Evolutionary conservation across 2,888 invertebrate species (phyloP), one percentile per base, ranked within the genome.

Genomic region (Ormyrus nitidulus): DNA sequence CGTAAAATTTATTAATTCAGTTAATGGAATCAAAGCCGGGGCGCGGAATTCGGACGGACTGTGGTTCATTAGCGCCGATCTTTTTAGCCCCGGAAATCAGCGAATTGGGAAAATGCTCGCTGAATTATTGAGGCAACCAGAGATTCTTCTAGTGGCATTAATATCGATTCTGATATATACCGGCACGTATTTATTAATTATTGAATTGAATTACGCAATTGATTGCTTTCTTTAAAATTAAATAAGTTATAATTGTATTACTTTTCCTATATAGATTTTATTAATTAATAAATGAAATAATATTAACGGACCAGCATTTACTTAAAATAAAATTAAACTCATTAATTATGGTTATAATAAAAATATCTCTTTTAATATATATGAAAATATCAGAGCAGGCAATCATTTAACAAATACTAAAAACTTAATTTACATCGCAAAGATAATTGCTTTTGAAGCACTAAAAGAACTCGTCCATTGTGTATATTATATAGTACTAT

Each of bases 1-100:
- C 13, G 49, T 62, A 44, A 73, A 79, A 62, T 68, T 69, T 79
- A 66, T 79, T 64, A 58, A 69, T 64, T n/a, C 44, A 19, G 62
- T 68, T 68, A 53, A 46, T 51, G 10, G 19, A 19, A 68, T 61
- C 46, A 44, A 56, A 61, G 34, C n/a, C 34, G 34, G 34, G 10
- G 13, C n/a, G 7, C 5, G 9, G 10, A 49, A 48, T 54, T 49
- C 0, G 2, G 34, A 34, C 9, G 53, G 10, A 34, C 34, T 9
- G 48, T 11, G 59, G 58, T 71, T 59, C 53, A 46, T 71, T 65
- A 11, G 6, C 5, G 10, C 11, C 53, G 44, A 2, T 64, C 53
- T 19, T 61, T 66, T 66, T 53, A 66, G 46, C 49, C 1, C 51
- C 59, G 59, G 65, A 44, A 65, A 77, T 65, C 59, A 13, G 51